phyloP scores from a whole-genome alignment of 1,140 invertebrate species.

The Acromyrmex heyeri region DNA sequence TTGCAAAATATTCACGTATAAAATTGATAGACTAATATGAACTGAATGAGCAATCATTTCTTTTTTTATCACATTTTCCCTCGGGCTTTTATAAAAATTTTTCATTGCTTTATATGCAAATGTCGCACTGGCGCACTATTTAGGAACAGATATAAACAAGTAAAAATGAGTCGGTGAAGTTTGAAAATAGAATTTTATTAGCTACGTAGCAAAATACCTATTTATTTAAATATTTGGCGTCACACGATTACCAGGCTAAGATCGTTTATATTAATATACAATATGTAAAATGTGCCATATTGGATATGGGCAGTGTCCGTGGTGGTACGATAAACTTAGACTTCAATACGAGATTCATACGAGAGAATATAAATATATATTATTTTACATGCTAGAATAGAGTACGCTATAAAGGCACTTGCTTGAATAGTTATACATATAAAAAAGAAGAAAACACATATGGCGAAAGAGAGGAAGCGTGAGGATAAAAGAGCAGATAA shows the following conservation, averaged over 20 bases:
- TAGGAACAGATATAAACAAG: slow-evolving; percentile 3
- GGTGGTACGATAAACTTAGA: slow-evolving; percentile 80
- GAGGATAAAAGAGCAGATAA: slow-evolving; percentile 51
- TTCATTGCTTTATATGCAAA: background rate
- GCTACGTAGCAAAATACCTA: slow-evolving; percentile 85
- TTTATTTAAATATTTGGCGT: slow-evolving; percentile 86
- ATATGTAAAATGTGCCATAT: slow-evolving; percentile 83
- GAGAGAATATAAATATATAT: slow-evolving; percentile 80
- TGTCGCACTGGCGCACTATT: background rate
- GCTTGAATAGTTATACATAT: slow-evolving; percentile 73
- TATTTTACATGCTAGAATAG: slow-evolving; percentile 81
- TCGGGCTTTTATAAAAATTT: background rate
- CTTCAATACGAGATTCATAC: slow-evolving; percentile 74
- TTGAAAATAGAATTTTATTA: slow-evolving; percentile 82
- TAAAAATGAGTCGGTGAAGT: slow-evolving; percentile 68
- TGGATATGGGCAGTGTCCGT: slow-evolving; percentile 84
- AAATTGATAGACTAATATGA: slow-evolving; percentile 9
- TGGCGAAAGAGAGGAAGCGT: slow-evolving; percentile 53
- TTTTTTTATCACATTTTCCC: background rate
- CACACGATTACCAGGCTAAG: slow-evolving; percentile 83
- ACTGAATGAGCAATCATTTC: background rate
- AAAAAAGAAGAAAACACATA: slow-evolving; percentile 58
- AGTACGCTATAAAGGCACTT: slow-evolving; percentile 77
- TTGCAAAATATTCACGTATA: slow-evolving; percentile 2
- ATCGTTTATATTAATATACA: slow-evolving; percentile 85